phyloP scores from a whole-genome alignment of 53 echinoderm and acorn worm genomes.

The Crossaster papposus region DNA sequence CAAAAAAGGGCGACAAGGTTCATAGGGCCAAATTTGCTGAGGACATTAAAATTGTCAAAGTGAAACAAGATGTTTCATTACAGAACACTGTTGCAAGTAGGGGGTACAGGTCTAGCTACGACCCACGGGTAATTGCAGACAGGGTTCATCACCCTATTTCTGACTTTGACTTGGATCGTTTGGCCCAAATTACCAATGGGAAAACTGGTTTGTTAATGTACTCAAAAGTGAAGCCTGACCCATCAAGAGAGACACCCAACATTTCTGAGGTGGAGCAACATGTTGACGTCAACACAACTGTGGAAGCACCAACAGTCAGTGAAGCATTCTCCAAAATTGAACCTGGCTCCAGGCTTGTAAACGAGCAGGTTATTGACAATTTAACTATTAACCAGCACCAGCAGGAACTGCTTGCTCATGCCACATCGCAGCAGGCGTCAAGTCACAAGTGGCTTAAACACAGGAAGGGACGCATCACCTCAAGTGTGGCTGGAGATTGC shows the following conservation, averaged over 20 bases:
- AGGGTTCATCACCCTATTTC: slow-evolving; percentile 45
- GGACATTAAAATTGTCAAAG: slow-evolving; percentile 51
- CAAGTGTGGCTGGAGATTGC: slow-evolving; percentile 57
- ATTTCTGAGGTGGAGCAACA: slow-evolving; percentile 25
- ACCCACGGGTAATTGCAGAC: slow-evolving; percentile 57
- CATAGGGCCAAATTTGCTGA: slow-evolving; percentile 62
- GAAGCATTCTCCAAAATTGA: slow-evolving; percentile 16
- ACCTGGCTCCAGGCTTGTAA: slow-evolving; percentile 7
- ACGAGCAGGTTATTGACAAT: slow-evolving; percentile 11
- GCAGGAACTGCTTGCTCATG: slow-evolving; percentile 40
- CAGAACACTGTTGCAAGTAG: slow-evolving; percentile 28
- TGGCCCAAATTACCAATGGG: slow-evolving; percentile 74
- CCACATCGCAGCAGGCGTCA: slow-evolving; percentile 59
- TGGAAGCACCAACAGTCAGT: slow-evolving; percentile 19
- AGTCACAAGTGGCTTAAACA: slow-evolving; percentile 48
- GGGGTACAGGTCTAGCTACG: slow-evolving; percentile 56
- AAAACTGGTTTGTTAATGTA: slow-evolving; percentile 74
- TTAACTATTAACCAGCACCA: slow-evolving; percentile 48
- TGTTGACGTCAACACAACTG: slow-evolving; percentile 6
- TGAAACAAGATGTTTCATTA: slow-evolving; percentile 51
- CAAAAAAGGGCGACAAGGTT: slow-evolving; percentile 49
- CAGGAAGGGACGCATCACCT: slow-evolving; percentile 56
- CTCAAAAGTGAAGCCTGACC: slow-evolving; percentile 39
- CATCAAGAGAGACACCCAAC: slow-evolving; percentile 36
- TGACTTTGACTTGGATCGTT: slow-evolving; percentile 62